These are phyloP conservation scores for Apostichopus japonicus DNA, from an alignment of 35 echinoderm and acorn worm genomes.

Conservation along the genomic window DNA sequence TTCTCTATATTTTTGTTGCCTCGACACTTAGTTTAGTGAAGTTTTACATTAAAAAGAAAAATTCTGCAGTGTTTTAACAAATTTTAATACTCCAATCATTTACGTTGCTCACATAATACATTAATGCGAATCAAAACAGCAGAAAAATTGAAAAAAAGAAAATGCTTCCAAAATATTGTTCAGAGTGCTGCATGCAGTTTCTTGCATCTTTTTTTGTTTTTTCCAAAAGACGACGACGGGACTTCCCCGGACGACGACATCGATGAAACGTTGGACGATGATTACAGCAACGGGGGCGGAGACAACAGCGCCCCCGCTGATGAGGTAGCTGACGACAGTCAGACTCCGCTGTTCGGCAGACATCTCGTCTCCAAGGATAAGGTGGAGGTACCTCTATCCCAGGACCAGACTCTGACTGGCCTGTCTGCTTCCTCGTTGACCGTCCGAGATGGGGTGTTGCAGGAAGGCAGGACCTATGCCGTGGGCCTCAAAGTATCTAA, in stretches of 20 bases:
- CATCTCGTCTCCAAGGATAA: slow-evolving; percentile 56
- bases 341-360: neutral
- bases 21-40: too few relatives aligned
- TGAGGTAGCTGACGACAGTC: neutral
- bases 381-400: slow-evolving; percentile 29
- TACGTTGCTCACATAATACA: too few relatives aligned
- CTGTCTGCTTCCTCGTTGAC: slow-evolving; percentile 63
- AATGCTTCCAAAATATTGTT: too few relatives aligned
- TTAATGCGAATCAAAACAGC: too few relatives aligned
- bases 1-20: too few relatives aligned
- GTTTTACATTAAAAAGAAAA: too few relatives aligned
- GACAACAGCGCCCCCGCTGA: neutral
- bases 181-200: too few relatives aligned
- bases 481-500: slow-evolving; percentile 54
- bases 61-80: too few relatives aligned
- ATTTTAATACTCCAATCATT: too few relatives aligned
- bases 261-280: neutral
- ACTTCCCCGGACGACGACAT: neutral
- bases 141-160: too few relatives aligned
- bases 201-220: too few relatives aligned
- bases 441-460: slow-evolving; percentile 60
- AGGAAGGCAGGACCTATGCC: slow-evolving; percentile 84
- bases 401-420: slow-evolving; percentile 53
- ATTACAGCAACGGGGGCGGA: too few relatives aligned
- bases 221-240: neutral